Conservation (phyloP, 1,140 invertebrate genomes). For the Drosophila setifemur region DNA sequence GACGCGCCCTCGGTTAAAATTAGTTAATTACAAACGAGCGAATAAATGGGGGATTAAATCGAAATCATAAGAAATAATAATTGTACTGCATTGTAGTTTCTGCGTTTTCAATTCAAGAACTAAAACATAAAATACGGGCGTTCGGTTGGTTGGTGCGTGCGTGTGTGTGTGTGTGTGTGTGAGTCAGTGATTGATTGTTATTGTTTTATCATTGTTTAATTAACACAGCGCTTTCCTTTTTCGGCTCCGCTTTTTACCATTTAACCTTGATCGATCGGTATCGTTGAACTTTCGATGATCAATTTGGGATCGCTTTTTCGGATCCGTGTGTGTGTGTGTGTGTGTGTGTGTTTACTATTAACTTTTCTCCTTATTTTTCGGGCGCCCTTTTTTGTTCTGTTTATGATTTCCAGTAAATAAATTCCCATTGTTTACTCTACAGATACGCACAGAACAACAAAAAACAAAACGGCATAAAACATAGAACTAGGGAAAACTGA, state of each 20-base stretch:
- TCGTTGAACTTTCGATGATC: slow-evolving; percentile 70
- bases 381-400: slow-evolving; percentile 19
- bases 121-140: slow-evolving; percentile 35
- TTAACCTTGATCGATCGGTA: slow-evolving; percentile 72
- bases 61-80: slow-evolving; percentile 44
- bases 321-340: slow-evolving; percentile 3
- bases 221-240: slow-evolving; percentile 49
- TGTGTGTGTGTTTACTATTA: slow-evolving; percentile 44
- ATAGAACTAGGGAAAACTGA: slow-evolving; percentile 20
- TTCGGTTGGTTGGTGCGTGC: neutral
- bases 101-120: slow-evolving; percentile 49
- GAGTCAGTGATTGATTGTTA: slow-evolving; percentile 1
- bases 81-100: slow-evolving; percentile 72
- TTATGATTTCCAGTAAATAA: slow-evolving; percentile 48
- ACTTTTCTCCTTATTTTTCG: slow-evolving; percentile 12
- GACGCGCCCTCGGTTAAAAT: slow-evolving; percentile 44
- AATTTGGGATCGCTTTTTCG: slow-evolving; percentile 34
- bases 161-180: neutral
- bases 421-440: slow-evolving; percentile 46
- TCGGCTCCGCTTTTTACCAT: slow-evolving; percentile 38
- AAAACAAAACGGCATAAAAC: slow-evolving; percentile 19
- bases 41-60: slow-evolving; percentile 27
- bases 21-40: slow-evolving; percentile 28
- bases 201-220: slow-evolving; percentile 28
- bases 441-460: too few species aligned